Evolutionary conservation across 2,888 invertebrate species (phyloP), one percentile per base, ranked within the genome.

Genomic region (Digitonthophagus gazella): DNA sequence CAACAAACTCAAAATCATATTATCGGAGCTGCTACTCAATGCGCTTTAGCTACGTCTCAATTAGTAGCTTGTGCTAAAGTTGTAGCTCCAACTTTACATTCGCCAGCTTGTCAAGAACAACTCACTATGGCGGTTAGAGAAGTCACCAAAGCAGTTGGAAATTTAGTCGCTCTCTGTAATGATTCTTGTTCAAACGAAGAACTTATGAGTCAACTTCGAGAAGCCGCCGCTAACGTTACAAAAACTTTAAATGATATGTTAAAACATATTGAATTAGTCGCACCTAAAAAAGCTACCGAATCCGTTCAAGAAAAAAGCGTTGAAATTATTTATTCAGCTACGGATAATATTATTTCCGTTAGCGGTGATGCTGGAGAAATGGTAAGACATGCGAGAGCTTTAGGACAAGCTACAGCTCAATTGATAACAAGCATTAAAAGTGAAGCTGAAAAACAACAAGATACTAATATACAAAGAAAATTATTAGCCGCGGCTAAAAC

Each of bases 1-100:
- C 92, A 92, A 73, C 90, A 89, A 54, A 88, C 90, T 22, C 94
- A 95, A 83, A 94, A 95, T 82, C 86, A 87, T 76, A 96, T 98
- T 63, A 98, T 99, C 75, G 93, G 95, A 0, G 95, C 97, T 0
- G 99, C 99, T 0, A 98, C 98, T 0, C 93, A 97, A 81, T 97
- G 97, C 81, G 99, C 99, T 0, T 85, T 98, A 57, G 96, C 98
- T 3, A 98, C 99, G 3, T 98, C 98, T 56, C 98, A 98, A 79
- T 86, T 99, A 1, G 98, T 99, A 0, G 98, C 98, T 0, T 97
- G 97, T 79, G 95, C 98, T 15, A 97, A 98, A 87, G 92, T 95
- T 67, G 93, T 95, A 3, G 94, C 95, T 0, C 93, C 94, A 0
- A 94, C 95, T 0, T 84, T 95, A 2, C 90, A 91, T 75, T 92